These are phyloP conservation scores for Nipponacmea schrenckii DNA, from an alignment of 2,888 invertebrate genomes.

Conservation along the genomic window DNA sequence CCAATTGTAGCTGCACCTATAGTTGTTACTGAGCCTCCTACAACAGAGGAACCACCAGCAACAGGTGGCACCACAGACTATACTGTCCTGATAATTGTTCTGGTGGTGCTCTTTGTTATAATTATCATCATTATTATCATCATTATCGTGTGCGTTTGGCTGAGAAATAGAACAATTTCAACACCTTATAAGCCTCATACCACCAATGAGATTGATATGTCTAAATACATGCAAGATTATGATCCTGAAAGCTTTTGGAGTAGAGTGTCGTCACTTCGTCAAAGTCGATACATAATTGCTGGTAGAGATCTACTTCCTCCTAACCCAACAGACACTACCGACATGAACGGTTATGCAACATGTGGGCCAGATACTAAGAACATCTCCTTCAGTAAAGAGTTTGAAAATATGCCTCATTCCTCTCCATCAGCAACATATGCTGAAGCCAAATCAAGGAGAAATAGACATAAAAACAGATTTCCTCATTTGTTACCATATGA, in stretches of 20 bases:
- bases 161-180: constrained; percentile 35
- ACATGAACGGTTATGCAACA: constrained; percentile 17
- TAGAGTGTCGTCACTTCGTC: constrained; percentile 41
- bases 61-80: constrained; percentile 22
- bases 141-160: constrained; percentile 44
- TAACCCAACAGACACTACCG: constrained; percentile 17
- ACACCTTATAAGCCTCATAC: constrained; percentile 24
- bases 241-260: constrained; percentile 56
- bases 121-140: constrained; percentile 46
- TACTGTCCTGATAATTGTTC: constrained; percentile 32
- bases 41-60: not conserved
- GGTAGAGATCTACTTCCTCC: constrained; percentile 43
- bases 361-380: constrained; percentile 27
- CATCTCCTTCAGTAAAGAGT: constrained; percentile 47
- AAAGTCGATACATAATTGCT: constrained; percentile 49
- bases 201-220: constrained; percentile 34
- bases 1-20: constrained; percentile 25
- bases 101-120: constrained; percentile 25
- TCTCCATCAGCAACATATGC: constrained; percentile 35
- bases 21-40: constrained; percentile 19
- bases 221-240: constrained; percentile 42
- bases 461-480: constrained; percentile 58
- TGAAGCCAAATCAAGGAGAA: constrained; percentile 43
- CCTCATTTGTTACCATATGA: constrained; percentile 65
- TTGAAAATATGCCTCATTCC: constrained; percentile 55